Base-by-base conservation (phyloP, 2,113 vertebrate genomes). In the Prochilodus magdalenae region DNA sequence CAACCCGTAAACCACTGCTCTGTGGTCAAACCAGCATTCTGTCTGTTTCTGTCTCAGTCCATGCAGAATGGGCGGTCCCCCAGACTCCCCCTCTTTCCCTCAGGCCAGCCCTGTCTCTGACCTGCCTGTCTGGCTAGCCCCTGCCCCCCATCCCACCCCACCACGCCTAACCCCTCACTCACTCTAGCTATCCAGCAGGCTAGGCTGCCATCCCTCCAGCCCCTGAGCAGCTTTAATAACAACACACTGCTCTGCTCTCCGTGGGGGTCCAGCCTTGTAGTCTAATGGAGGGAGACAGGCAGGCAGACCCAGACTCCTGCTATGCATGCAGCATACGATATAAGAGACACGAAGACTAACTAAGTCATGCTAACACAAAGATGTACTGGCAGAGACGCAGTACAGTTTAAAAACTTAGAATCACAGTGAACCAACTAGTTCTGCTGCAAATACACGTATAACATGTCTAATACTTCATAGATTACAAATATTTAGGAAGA, bases 201-300 rank as follows among this genome's bases (percentile, higher is more conserved):
- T 6, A 40, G 16, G 36, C 44, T 67, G n/a, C 75, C 51, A n/a
- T 8, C 29, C 53, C 70, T 77, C 70, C 73, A 69, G 72, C 75
- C 75, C 65, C 20, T 55, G 44, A 71, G 74, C 74, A 27, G 82
- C 73, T 82, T 84, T 84, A 86, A 82, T 84, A 86, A 84, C 75
- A 66, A n/a, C 44, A 59, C 12, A 24, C 71, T 75, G 79, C 71
- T 74, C 47, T 77, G 27, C 66, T 79, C 75, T 75, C 85, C 57
- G 82, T 44, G 4, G 82, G 85, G 66, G 82, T 74, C 79, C 75
- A 59, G 71, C 40, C 75, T 78, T 55, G 81, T 63, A 75, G 65
- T 75, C 75, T 86, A 82, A 84, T 77, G 65, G 72, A 60, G 63
- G 33, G 59, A 81, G 81, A 79, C 81, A 77, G 67, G 67, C 55